Conservation (phyloP, 2,888 invertebrate genomes). For the Rhyacophila evoluta region DNA sequence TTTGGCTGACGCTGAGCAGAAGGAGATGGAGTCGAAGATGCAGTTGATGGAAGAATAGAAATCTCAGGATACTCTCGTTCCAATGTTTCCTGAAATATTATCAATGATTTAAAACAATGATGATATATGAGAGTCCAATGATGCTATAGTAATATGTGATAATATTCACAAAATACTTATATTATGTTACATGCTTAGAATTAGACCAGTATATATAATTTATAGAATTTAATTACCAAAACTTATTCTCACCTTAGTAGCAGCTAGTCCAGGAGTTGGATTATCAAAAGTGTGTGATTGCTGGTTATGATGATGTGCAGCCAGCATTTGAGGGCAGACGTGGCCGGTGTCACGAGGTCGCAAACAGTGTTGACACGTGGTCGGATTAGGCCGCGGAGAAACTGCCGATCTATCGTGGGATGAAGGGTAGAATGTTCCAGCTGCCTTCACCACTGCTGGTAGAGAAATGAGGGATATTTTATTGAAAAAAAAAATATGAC, state of each 20-base stretch:
- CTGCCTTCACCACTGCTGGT: constrained; percentile 90
- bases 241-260: constrained; percentile 64
- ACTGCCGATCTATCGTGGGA: constrained; percentile 63
- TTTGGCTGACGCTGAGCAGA: constrained; percentile 66
- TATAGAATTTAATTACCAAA: not conserved
- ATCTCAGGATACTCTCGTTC: constrained; percentile 70
- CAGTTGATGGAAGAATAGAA: constrained; percentile 69
- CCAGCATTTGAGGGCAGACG: constrained; percentile 34
- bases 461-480: constrained; percentile 10
- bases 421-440: constrained; percentile 92
- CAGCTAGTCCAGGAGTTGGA: constrained; percentile 61
- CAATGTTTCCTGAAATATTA: constrained; percentile 64
- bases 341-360: constrained; percentile 29
- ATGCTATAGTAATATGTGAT: too few species aligned
- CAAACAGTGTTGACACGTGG: constrained; percentile 30
- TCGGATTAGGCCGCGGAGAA: constrained; percentile 30
- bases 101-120: not conserved
- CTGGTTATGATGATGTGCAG: not conserved
- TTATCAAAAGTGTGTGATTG: not conserved
- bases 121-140: not conserved
- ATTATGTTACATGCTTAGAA: not conserved
- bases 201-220: not conserved
- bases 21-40: constrained; percentile 64
- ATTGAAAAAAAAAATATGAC: too few species aligned
- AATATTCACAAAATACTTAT: too few species aligned